Base-by-base conservation (phyloP, 2,888 invertebrate genomes). In the Cryptosula pallasiana region DNA sequence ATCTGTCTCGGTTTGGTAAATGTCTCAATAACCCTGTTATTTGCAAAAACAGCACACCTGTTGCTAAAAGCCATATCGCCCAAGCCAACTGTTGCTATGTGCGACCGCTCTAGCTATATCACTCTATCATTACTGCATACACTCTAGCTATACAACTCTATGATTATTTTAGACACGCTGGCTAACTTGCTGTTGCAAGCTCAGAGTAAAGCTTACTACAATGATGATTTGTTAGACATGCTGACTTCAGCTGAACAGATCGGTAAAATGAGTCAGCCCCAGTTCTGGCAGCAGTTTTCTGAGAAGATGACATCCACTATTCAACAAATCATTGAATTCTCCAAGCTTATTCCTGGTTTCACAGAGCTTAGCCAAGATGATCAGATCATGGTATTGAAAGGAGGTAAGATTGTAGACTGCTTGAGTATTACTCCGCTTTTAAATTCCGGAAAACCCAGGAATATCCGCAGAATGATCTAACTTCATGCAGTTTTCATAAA, bases 321-420 rank as follows among this genome's bases (percentile, higher is more conserved):
- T 79, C 97, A 98, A 87, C 95, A 95, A 86, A 96, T 99, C 82
- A 99, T 99, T 79, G 99, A 99, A 88, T 99, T 98, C 88, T 98
- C 98, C 74, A 99, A 99, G 88, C 93, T 96, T 89, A 92, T 98
- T 81, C 97, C 97, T 77, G 97, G 96, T 75, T 99, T 99, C 88
- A 96, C 96, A 95, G 95, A 93, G 84, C 88, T 98, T 76, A 91
- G 83, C 23, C 84, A 84, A 74, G 97, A 98, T 84, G 97, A 98
- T 87, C 98, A 99, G 88, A 99, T 99, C 81, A 91, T 95, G 82
- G 89, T 99, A 79, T 89, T 99, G 77, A 99, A 99, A 89, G 93
- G 95, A 86, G 95, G 95, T 94, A 83, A 86, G 88, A 75, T 5
- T 13, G 5, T 5, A 20, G 45, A 45, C 45, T 13, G 20, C 45